Evolutionary conservation across 2,888 invertebrate genomes (phyloP).

Genomic region (Diarsia dahlii): DNA sequence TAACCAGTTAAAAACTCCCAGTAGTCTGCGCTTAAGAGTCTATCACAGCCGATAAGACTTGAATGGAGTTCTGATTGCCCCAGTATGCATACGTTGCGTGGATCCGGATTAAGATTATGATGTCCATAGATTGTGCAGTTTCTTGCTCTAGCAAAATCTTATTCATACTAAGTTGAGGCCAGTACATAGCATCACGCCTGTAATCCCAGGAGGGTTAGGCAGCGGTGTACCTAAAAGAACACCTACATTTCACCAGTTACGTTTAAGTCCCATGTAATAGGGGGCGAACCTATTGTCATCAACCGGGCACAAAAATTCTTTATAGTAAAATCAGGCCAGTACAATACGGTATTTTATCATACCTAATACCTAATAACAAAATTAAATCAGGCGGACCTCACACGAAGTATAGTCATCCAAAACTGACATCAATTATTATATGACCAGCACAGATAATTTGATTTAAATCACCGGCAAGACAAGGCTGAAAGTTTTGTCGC

Average conservation of each 20-base stretch:
- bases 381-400: slow-evolving; percentile 1
- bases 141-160: background rate
- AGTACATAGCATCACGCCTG: too few relatives aligned
- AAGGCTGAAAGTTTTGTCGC: slow-evolving; percentile 28
- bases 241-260: too few relatives aligned
- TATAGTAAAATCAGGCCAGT: too few relatives aligned
- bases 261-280: too few relatives aligned
- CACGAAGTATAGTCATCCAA: slow-evolving; percentile 2
- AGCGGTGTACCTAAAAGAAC: too few relatives aligned
- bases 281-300: too few relatives aligned
- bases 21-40: slow-evolving; percentile 9
- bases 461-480: slow-evolving; percentile 45
- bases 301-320: too few relatives aligned
- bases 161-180: too few relatives aligned
- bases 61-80: slow-evolving; percentile 45
- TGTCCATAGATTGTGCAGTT: background rate
- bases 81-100: background rate
- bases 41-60: slow-evolving; percentile 14
- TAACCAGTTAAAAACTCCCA: background rate
- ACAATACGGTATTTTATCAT: background rate
- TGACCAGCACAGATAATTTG: slow-evolving; percentile 28
- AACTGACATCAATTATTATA: slow-evolving; percentile 24
- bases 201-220: too few relatives aligned
- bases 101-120: background rate
- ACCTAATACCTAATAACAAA: background rate